Percentiles rank a stretch among this genome's conserved stretches.
These are phyloP conservation scores for Dolichomitus sp. DNA, from an alignment of 2,888 invertebrate species.

Conservation along the genomic window DNA sequence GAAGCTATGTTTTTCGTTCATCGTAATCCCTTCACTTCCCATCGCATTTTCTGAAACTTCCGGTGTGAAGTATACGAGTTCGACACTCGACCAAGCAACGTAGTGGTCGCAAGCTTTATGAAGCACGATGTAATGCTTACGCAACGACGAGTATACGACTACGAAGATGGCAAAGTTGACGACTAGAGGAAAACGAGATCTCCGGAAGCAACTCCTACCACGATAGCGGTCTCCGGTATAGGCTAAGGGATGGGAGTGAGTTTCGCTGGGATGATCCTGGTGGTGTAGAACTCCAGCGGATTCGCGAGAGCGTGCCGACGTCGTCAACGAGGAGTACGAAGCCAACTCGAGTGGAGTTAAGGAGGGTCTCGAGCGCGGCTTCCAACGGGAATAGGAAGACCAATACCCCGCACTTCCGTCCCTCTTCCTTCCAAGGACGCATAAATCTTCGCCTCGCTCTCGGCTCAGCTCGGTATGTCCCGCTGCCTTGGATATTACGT, in stretches of 20 bases:
- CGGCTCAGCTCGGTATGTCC: constrained; percentile 63
- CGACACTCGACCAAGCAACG: constrained; percentile 56
- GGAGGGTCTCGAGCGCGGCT: constrained; percentile 77
- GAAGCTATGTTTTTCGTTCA: too few relatives aligned
- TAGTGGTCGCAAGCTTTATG: constrained; percentile 75
- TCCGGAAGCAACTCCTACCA: constrained; percentile 16
- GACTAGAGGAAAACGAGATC: constrained; percentile 20
- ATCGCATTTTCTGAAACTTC: not conserved
- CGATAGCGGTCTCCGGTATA: constrained; percentile 12
- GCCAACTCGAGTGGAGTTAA: constrained; percentile 78
- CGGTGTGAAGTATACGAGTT: constrained; percentile 47
- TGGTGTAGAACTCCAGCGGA: constrained; percentile 4
- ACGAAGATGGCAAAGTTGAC: constrained; percentile 41
- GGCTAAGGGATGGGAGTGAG: constrained; percentile 4
- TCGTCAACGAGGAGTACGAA: constrained; percentile 62
- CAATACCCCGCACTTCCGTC: constrained; percentile 83
- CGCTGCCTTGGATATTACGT: constrained; percentile 77
- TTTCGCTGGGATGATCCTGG: constrained; percentile 31
- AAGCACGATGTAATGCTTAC: constrained; percentile 75
- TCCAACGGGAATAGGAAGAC: constrained; percentile 82
- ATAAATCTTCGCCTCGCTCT: constrained; percentile 80
- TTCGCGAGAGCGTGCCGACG: constrained; percentile 47
- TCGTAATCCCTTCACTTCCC: not conserved
- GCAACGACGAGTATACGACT: constrained; percentile 27
- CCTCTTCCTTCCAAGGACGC: constrained; percentile 78